Evolutionary conservation across 2,797 vertebrate genomes (phyloP).

Genomic region (Thunnus albacares): DNA sequence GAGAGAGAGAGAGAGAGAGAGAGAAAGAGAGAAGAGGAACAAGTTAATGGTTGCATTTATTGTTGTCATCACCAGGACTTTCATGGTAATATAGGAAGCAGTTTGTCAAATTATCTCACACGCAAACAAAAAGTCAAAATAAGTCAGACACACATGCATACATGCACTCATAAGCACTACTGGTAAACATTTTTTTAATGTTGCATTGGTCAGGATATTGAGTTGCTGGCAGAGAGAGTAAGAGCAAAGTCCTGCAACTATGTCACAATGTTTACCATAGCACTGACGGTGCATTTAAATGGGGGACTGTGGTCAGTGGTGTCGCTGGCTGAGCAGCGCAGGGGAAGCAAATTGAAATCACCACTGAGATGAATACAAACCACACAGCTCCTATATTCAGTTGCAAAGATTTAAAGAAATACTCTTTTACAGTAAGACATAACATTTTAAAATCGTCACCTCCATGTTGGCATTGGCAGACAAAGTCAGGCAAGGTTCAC

Average conservation of each 20-base stretch:
- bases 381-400: background rate
- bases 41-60: slow-evolving; percentile 23
- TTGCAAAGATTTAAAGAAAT: background rate
- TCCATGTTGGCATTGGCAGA: background rate
- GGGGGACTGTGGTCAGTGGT: slow-evolving; percentile 18
- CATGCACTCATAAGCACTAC: background rate
- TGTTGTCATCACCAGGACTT: slow-evolving; percentile 34
- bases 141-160: background rate
- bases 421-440: no score
- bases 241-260: slow-evolving; percentile 13
- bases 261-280: slow-evolving; percentile 41
- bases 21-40: background rate
- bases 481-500: background rate
- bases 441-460: background rate
- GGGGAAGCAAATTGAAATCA: slow-evolving; percentile 25
- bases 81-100: slow-evolving; percentile 32
- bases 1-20: background rate
- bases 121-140: slow-evolving; percentile 15
- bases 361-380: background rate
- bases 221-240: slow-evolving; percentile 25
- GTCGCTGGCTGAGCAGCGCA: slow-evolving; percentile 10
- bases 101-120: slow-evolving; percentile 41
- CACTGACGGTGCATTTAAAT: slow-evolving; percentile 30
- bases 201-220: slow-evolving; percentile 33
- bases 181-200: slow-evolving; percentile 19